Evolutionary conservation across 2,888 invertebrate genomes (phyloP).

Genomic region (Drosophila mimica): DNA sequence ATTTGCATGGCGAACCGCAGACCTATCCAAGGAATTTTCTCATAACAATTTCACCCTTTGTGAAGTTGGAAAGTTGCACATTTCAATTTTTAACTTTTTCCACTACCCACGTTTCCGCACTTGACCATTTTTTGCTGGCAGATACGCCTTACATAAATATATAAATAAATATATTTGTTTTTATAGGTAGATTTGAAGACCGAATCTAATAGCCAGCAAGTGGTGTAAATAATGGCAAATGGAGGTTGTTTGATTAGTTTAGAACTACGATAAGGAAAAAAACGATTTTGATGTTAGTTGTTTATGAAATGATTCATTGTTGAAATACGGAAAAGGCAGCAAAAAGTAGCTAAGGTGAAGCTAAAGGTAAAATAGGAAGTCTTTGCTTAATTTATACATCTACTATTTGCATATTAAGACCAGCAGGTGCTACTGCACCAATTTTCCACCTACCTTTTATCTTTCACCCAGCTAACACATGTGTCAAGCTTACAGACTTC

Average conservation of each 20-base stretch:
- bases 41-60: conserved; percentile 57
- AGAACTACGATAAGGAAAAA: neutral
- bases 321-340: neutral
- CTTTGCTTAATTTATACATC: neutral
- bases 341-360: neutral
- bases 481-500: neutral
- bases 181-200: neutral
- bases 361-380: neutral
- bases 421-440: neutral
- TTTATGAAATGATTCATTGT: neutral
- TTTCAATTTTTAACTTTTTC: conserved; percentile 42
- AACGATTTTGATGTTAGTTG: neutral
- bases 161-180: neutral
- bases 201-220: neutral
- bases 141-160: neutral
- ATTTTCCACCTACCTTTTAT: neutral
- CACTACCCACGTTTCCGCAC: conserved; percentile 23
- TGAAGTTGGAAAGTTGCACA: conserved; percentile 45
- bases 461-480: neutral
- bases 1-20: conserved; percentile 64
- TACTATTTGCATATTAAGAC: too few species aligned
- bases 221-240: neutral
- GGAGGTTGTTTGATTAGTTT: neutral
- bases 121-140: conserved; percentile 8
- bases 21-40: conserved; percentile 37